phyloP scores from a whole-genome alignment of 1,140 invertebrate species.

The Caenorhabditis latens region DNA sequence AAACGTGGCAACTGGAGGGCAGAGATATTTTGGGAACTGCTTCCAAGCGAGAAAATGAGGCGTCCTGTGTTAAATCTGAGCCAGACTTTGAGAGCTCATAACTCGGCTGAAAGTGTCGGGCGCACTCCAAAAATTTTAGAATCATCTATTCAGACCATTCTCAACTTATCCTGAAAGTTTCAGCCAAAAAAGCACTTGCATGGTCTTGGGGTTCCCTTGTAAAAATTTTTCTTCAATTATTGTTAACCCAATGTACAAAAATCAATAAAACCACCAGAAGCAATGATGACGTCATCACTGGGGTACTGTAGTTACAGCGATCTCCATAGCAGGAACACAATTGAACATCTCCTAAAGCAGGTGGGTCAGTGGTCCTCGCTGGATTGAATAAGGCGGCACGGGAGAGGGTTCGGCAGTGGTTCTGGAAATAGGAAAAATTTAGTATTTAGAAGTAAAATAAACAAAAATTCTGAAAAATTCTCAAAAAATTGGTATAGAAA shows the following conservation, averaged over 20 bases:
- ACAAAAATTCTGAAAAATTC: slow-evolving; percentile 16
- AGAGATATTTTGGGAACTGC: too few species aligned
- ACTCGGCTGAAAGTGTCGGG: too few species aligned
- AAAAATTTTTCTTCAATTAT: neutral
- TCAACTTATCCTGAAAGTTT: too few species aligned
- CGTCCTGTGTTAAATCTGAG: too few species aligned
- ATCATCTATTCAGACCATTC: too few species aligned
- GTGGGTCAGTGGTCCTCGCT: slow-evolving; percentile 59
- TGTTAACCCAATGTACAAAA: slow-evolving; percentile 28
- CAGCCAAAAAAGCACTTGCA: too few species aligned
- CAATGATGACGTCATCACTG: slow-evolving; percentile 17
- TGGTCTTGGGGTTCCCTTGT: too few species aligned
- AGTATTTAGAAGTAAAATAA: too few species aligned
- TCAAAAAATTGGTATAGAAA: neutral
- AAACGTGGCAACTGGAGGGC: too few species aligned
- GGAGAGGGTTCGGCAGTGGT: slow-evolving; percentile 72
- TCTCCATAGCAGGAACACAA: slow-evolving; percentile 65
- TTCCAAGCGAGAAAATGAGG: too few species aligned
- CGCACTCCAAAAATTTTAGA: too few species aligned
- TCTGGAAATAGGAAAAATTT: slow-evolving; percentile 59
- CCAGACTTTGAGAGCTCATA: too few species aligned
- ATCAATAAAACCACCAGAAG: neutral
- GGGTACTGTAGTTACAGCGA: slow-evolving; percentile 38
- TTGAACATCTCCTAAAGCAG: slow-evolving; percentile 62
- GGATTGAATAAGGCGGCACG: slow-evolving; percentile 72